Evolutionary conservation across 2,888 invertebrate genomes (phyloP).

Genomic region (Tipula unca): DNA sequence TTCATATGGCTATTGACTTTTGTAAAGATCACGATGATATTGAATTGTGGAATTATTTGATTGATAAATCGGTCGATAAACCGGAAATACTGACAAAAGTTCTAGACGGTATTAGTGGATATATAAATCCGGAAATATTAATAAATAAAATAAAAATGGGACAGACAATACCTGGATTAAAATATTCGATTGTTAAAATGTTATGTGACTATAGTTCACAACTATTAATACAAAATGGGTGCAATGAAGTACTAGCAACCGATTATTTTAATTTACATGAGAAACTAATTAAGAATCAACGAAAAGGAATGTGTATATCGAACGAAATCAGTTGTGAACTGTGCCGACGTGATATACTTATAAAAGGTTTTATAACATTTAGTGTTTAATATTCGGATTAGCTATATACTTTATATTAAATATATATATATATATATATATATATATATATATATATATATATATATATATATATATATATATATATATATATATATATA

Average conservation of each 20-base stretch:
- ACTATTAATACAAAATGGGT: conserved; percentile 80
- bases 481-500: too few relatives aligned
- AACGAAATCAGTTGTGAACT: conserved; percentile 70
- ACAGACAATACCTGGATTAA: conserved; percentile 79
- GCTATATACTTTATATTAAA: too few relatives aligned
- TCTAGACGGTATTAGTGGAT: conserved; percentile 52
- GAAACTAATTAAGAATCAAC: conserved; percentile 67
- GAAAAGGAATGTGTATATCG: conserved; percentile 61
- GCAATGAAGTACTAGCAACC: conserved; percentile 75
- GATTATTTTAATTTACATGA: conserved; percentile 86
- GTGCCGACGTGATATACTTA: conserved; percentile 68
- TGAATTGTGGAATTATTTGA: conserved; percentile 88
- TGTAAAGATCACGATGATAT: conserved; percentile 93
- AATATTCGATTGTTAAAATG: conserved; percentile 88
- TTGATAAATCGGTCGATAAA: conserved; percentile 76
- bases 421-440: too few relatives aligned
- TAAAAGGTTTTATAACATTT: conserved; percentile 45
- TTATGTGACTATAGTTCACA: conserved; percentile 91
- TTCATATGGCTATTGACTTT: conserved; percentile 90
- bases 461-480: too few relatives aligned
- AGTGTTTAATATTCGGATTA: too few relatives aligned
- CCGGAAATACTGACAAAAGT: conserved; percentile 60
- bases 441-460: too few relatives aligned
- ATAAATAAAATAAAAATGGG: conserved; percentile 77
- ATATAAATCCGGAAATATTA: conserved; percentile 82